A percentile compares a stretch with the other conserved stretches of the same genome.
phyloP scores from a whole-genome alignment of 1,140 invertebrate species.

The Aplysia californica region DNA sequence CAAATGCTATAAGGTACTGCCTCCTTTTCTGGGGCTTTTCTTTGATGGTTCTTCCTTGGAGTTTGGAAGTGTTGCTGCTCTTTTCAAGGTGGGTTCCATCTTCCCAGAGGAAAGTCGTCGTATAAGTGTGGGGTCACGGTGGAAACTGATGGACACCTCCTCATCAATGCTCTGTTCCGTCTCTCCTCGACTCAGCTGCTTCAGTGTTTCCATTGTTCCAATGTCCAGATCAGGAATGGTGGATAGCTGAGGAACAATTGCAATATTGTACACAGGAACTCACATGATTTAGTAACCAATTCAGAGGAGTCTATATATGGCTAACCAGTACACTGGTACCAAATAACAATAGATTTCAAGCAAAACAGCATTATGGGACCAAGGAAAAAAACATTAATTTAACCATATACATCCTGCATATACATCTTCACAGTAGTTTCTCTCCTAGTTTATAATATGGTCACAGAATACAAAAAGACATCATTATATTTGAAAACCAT shows the following conservation, averaged over 20 bases:
- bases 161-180: constrained; percentile 36
- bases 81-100: too few relatives aligned
- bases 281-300: background rate
- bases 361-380: too few relatives aligned
- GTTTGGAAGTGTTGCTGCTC: too few relatives aligned
- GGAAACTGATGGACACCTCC: constrained; percentile 47
- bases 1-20: too few relatives aligned
- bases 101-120: background rate
- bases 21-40: too few relatives aligned
- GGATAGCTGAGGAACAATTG: background rate
- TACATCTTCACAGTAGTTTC: too few relatives aligned
- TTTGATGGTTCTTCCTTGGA: too few relatives aligned
- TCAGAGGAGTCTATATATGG: background rate
- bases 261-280: background rate
- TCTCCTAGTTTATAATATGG: too few relatives aligned
- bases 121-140: constrained; percentile 21
- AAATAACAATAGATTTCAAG: background rate
- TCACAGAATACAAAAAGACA: too few relatives aligned
- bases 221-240: constrained; percentile 7
- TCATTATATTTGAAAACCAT: too few relatives aligned
- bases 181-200: constrained; percentile 1
- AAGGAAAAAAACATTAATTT: too few relatives aligned
- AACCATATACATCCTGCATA: too few relatives aligned
- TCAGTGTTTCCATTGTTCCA: constrained; percentile 12
- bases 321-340: background rate